Base-by-base conservation (phyloP, 1,140 invertebrate genomes). In the Procambarus virginalis region DNA sequence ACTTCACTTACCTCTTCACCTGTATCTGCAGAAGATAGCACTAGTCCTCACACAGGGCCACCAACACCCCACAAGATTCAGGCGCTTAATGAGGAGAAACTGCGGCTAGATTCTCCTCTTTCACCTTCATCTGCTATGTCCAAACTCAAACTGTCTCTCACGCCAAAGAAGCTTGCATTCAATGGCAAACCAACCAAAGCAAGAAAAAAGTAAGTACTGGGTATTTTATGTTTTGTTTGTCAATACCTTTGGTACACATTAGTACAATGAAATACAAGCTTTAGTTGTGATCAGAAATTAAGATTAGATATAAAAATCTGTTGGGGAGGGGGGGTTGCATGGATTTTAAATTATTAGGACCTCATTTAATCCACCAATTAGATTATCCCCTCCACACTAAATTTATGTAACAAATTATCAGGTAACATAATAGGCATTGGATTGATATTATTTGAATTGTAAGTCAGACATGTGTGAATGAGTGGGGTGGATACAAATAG, bases 61-160 rank as follows among this genome's bases (percentile, higher is more conserved):
- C 91, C 91, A 34, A 92, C 92, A 17, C 92, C 92, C 49, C 92
- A 92, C 77, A 92, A 92, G 80, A 92, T 92, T 48, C 92, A 92
- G 76, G 90, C 91, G 22, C 84, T 92, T 14, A 91, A 92, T 88
- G 92, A 92, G 77, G 85, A 88, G 73, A 92, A 81, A 73, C 73
- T 92, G 8, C 80, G 89, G 34, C 89, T 92, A 81, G 92, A 92
- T 77, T 91, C 90, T 0, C 90, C 90, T 46, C 85, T 91, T 8
- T 91, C 90, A 6, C 84, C 84, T 45, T 83, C 90, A 58, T 77
- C 90, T n/a, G 89, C 89, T 9, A 51, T 91, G 9, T 86, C 80
- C 45, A 91, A 91, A 81, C 90, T 91, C 6, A 91, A 91, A 75
- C 78, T 91, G n/a, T 89, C 87, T n/a, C 73, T 89, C 22, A 49